These are phyloP conservation scores for Trogon surrucura DNA, from an alignment of 2,113 vertebrate species.

Conservation along the genomic window DNA sequence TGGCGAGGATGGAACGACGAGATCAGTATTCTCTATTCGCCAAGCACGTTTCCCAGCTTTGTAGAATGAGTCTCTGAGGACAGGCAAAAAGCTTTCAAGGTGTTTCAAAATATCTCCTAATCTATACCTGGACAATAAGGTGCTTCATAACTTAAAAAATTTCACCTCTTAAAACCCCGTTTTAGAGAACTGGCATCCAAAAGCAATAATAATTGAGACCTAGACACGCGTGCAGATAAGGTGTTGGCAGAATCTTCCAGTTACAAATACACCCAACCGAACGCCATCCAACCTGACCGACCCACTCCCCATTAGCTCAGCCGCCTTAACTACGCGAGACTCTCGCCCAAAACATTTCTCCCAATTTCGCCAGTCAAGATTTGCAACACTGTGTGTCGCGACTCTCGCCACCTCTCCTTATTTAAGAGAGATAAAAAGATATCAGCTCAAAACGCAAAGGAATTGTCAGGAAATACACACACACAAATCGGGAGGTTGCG, in stretches of 20 bases:
- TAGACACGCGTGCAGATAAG: not conserved
- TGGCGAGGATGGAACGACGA: not conserved
- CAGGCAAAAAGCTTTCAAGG: not conserved
- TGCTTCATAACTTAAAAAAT: not conserved
- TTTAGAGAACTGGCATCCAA: not conserved
- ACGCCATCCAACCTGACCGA: not conserved
- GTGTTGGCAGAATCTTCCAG: not conserved
- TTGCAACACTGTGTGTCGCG: not conserved
- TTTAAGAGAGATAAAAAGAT: not conserved
- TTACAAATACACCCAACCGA: not conserved
- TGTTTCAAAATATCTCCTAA: not conserved
- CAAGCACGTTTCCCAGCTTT: not conserved
- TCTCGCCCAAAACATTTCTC: not conserved
- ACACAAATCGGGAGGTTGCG: not conserved
- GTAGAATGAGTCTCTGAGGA: not conserved
- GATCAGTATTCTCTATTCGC: not conserved
- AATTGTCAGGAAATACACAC: not conserved
- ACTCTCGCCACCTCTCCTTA: not conserved
- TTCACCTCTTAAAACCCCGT: not conserved
- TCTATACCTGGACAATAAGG: not conserved
- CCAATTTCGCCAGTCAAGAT: not conserved
- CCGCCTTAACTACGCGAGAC: not conserved
- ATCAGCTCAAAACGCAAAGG: not conserved
- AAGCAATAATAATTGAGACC: not conserved
- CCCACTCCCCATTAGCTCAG: not conserved